Base-by-base conservation (phyloP, 1,140 invertebrate genomes). In the Sycophaga agraensis region DNA sequence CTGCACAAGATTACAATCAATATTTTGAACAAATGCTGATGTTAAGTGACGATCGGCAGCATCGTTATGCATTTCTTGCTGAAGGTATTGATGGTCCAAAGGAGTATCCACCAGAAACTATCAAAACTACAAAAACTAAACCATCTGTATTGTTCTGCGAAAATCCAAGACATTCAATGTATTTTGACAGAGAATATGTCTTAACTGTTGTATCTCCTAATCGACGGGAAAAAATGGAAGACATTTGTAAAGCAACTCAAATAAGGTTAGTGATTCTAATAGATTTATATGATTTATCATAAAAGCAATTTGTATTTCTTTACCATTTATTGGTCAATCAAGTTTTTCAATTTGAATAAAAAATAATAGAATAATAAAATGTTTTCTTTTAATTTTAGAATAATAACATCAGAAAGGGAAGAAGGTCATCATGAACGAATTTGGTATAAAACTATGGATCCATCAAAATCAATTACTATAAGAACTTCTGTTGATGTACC, bases 21-120 rank as follows among this genome's bases (percentile, higher is more conserved):
- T 68, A 71, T 59, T 65, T 74, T 0, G 71, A 78, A 21, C 73
- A 79, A 59, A 77, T 80, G 73, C 68, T 79, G 39, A 71, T 80
- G 68, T 55, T 79, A n/a, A 71, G 59, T 16, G 60, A 73, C 55
- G 35, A 51, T 49, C 71, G 66, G 61, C 31, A 64, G 2, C 70
- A 67, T 51, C 70, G 78, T 34, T 66, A 60, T 39, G 48, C 73
- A 8, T 66, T 74, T 9, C 31, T 75, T 4, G 74, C 64, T 4
- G 70, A 76, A 21, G 71, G 75, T 43, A 40, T 71, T 19, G 66
- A 73, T 16, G 76, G 77, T 21, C 68, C 69, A 0, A 74, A 75
- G 66, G 69, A 70, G 48, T 79, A 71, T 39, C 76, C 77, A 5
- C 77, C 79, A 63, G 72, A 76, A 2, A 66, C 74, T 5, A 70